Evolutionary conservation across 2,113 vertebrate genomes (phyloP).

Genomic region (Marmota flaviventris): DNA sequence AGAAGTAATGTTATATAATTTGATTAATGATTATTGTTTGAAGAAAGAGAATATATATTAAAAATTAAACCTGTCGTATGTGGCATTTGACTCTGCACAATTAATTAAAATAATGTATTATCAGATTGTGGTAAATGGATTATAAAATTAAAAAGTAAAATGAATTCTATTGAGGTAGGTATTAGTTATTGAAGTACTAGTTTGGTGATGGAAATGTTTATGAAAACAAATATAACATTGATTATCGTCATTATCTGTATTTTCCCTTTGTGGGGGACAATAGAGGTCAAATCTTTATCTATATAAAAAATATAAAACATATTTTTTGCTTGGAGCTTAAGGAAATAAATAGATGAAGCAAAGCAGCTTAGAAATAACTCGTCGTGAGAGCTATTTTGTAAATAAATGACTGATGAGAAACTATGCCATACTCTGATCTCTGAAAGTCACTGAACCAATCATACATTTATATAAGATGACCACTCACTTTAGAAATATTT

Average conservation of each 20-base stretch:
- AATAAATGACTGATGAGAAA: slow-evolving; percentile 56
- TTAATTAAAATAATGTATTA: background rate
- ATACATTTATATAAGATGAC: background rate
- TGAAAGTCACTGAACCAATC: slow-evolving; percentile 40
- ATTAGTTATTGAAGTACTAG: background rate
- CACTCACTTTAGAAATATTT: slow-evolving; percentile 19
- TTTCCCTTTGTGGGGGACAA: background rate
- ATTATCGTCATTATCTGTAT: background rate
- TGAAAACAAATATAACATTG: background rate
- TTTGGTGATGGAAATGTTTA: background rate
- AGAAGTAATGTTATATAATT: background rate
- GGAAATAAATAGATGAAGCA: background rate
- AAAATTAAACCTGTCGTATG: background rate
- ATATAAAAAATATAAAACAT: background rate
- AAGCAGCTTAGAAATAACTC: slow-evolving; percentile 30
- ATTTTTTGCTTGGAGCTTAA: slow-evolving; percentile 28
- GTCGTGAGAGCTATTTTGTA: background rate
- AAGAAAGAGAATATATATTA: background rate
- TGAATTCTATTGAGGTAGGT: background rate
- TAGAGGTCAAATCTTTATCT: background rate
- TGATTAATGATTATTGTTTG: background rate
- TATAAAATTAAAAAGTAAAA: slow-evolving; percentile 25
- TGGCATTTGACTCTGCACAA: background rate
- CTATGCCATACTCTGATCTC: background rate
- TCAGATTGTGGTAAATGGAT: background rate